Evolutionary conservation across 2,797 vertebrate genomes (phyloP), one percentile per base, ranked within the genome.

Genomic region (Tolypeutes matacus): DNA sequence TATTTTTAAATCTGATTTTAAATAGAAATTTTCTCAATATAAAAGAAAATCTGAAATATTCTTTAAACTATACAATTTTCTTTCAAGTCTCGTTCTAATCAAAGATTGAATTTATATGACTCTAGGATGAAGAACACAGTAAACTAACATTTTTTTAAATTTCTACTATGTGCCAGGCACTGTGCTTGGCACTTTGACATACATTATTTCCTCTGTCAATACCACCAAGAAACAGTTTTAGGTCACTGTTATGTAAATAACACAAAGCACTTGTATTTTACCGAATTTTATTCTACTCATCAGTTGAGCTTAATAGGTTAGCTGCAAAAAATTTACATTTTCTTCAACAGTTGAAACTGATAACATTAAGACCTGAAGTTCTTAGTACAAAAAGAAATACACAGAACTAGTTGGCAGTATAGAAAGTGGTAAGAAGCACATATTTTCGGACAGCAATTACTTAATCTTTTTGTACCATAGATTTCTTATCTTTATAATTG

Each of bases 31-130:
- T 51, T 81, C 92, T 80, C 70, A 86, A 65, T 84, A 90, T 82
- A 92, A 80, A 95, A 88, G 77, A 86, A 87, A 92, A 65, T 86
- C 36, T 84, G 36, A 89, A 96, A 69, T 75, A 62, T 75, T 70
- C 4, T 86, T 89, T 72, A 62, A 73, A 86, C 2, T 39, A 34
- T 53, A 60, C 18, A 60, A 70, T 34, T 93, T 83, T 77, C 34
- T 80, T 64, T 83, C 51, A 4, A 64, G 14, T 75, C 36, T 91
- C 67, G 56, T 76, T 94, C 62, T 84, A 81, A 87, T 85, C 75
- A 67, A 92, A 93, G 27, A 60, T 58, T 73, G 4, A 39, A 94
- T 69, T 77, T 81, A 20, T 25, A n/a, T 36, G 34, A 34, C 58
- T 86, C 13, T 29, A 65, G 20, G 17, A 64, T 76, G 4, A 34